Conservation (phyloP, 2,113 vertebrate species). For the Phocoena sinus region DNA sequence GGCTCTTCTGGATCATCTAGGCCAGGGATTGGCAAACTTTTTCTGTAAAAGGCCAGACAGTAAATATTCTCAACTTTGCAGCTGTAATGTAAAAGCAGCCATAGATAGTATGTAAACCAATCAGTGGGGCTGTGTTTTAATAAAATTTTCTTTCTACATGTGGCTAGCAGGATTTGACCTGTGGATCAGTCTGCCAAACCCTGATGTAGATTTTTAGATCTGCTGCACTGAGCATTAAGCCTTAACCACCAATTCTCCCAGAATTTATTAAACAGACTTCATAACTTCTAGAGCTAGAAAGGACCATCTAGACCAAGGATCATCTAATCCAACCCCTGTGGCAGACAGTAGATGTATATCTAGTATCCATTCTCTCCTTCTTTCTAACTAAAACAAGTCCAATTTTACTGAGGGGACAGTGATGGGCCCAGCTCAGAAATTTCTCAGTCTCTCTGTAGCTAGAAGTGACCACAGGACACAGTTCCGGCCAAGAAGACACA, state of each 20-base stretch:
- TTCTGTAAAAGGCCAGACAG: neutral
- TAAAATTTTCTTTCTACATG: neutral
- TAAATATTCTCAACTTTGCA: neutral
- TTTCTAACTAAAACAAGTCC: neutral
- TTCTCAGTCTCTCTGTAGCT: neutral
- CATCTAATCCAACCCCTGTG: neutral
- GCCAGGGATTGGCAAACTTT: neutral
- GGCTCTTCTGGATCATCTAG: neutral
- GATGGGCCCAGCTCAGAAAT: neutral
- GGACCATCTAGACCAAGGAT: neutral
- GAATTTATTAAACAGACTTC: neutral
- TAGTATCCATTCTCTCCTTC: neutral
- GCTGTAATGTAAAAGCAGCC: neutral
- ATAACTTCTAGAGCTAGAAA: neutral
- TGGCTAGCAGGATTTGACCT: neutral
- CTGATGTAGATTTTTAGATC: neutral
- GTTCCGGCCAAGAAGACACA: neutral
- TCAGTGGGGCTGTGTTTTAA: neutral
- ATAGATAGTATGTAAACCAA: neutral
- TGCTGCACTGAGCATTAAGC: neutral
- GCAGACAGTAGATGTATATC: neutral
- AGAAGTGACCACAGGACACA: neutral
- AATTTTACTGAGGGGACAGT: neutral
- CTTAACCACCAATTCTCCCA: neutral
- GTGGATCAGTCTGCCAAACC: neutral